Percentiles rank a stretch among this genome's conserved stretches.
Evolutionary conservation across 2,888 invertebrate genomes (phyloP).

Genomic region (Eupelmus urozonus): DNA sequence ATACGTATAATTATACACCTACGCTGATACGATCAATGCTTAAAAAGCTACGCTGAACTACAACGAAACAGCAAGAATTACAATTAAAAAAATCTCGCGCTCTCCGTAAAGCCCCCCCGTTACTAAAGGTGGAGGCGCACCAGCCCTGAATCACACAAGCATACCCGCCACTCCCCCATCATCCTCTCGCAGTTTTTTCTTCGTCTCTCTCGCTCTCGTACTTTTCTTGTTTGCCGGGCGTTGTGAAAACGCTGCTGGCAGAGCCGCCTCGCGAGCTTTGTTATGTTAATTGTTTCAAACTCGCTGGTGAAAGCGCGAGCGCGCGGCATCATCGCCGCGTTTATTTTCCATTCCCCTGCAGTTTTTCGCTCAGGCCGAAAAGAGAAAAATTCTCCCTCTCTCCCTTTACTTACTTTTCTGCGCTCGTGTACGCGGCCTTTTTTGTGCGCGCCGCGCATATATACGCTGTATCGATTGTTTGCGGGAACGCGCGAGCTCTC

Average conservation of each 20-base stretch:
- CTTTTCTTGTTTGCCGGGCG: background rate
- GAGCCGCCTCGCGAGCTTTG: constrained; percentile 69
- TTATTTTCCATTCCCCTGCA: constrained; percentile 75
- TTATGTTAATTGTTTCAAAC: constrained; percentile 77
- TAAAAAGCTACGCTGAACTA: too few species aligned
- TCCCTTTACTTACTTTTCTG: background rate
- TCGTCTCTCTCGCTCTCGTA: constrained; percentile 23
- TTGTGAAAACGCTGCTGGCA: background rate
- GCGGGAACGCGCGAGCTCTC: background rate
- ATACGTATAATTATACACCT: too few species aligned
- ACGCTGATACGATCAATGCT: too few species aligned
- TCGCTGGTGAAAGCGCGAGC: too few species aligned
- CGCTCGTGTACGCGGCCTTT: background rate
- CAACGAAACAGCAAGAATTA: background rate
- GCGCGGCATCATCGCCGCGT: constrained; percentile 74
- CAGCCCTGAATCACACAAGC: too few species aligned
- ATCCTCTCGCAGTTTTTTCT: background rate
- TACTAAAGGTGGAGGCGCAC: too few species aligned
- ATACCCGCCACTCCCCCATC: too few species aligned
- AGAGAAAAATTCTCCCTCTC: too few species aligned
- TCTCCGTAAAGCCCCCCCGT: background rate
- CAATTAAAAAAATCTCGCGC: background rate
- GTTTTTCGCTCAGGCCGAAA: too few species aligned
- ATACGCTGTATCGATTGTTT: background rate
- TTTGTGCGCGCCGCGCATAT: background rate